Percentiles rank a stretch among this genome's conserved stretches.
These are phyloP conservation scores for Temnothorax nylanderi DNA, from an alignment of 1,140 invertebrate species.

Conservation along the genomic window DNA sequence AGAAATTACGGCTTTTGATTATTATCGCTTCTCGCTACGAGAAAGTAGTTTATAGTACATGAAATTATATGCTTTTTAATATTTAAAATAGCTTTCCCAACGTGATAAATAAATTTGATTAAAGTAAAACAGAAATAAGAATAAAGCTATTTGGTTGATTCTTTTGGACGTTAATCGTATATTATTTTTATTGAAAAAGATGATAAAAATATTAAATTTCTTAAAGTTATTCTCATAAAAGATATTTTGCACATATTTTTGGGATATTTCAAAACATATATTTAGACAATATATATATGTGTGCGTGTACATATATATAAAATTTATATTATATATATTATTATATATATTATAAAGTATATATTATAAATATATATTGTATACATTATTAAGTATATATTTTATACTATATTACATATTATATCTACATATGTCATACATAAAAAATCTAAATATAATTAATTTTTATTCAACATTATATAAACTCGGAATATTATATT, in stretches of 20 bases:
- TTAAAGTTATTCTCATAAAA: slow-evolving; percentile 19
- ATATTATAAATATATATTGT: too few relatives aligned
- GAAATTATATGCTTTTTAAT: slow-evolving; percentile 11
- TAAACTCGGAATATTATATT: background rate
- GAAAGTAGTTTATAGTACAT: background rate
- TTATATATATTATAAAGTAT: too few relatives aligned
- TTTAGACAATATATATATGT: background rate
- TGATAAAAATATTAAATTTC: slow-evolving; percentile 8
- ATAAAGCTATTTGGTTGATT: background rate
- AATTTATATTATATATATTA: background rate
- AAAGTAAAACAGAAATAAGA: background rate
- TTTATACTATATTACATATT: background rate
- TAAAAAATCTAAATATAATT: slow-evolving; percentile 7
- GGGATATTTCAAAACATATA: background rate
- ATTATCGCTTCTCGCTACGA: background rate
- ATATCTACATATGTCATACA: background rate
- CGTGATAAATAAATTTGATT: background rate
- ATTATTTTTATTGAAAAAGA: background rate
- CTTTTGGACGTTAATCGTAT: background rate
- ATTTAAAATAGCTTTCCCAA: background rate
- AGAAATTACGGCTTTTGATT: slow-evolving; percentile 24
- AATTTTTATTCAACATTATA: slow-evolving; percentile 16
- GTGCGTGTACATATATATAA: background rate
- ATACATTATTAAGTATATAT: background rate
- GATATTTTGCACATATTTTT: background rate